Conservation (phyloP, 2,797 vertebrate genomes). For the Erithacus rubecula region DNA sequence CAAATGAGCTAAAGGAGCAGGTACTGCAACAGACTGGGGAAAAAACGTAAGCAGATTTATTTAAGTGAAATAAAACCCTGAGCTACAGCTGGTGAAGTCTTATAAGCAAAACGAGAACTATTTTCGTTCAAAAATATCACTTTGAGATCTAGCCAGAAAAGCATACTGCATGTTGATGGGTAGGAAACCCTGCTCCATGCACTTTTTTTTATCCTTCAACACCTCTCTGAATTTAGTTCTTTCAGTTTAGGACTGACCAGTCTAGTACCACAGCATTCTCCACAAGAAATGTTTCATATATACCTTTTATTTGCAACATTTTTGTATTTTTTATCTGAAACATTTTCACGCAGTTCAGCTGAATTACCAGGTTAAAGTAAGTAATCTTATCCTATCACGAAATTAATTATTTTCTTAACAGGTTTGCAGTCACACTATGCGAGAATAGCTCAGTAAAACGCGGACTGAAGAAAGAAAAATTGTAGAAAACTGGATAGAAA, state of each 20-base stretch:
- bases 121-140: not conserved
- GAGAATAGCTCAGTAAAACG: not conserved
- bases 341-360: not conserved
- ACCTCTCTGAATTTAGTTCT: not conserved
- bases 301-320: not conserved
- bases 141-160: not conserved
- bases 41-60: not conserved
- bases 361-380: not conserved
- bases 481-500: not conserved
- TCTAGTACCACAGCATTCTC: not conserved
- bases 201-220: not conserved
- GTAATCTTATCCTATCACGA: not conserved
- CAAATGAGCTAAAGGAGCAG: not conserved
- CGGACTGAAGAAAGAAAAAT: not conserved
- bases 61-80: not conserved
- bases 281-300: accelerated
- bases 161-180: not conserved
- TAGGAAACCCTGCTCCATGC: not conserved
- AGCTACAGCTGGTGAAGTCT: not conserved
- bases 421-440: not conserved
- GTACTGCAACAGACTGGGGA: not conserved
- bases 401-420: not conserved
- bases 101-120: not conserved
- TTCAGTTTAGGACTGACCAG: not conserved
- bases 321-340: not conserved